Base-by-base conservation (phyloP, 1,140 invertebrate species). In the Lepidostoma basale region DNA sequence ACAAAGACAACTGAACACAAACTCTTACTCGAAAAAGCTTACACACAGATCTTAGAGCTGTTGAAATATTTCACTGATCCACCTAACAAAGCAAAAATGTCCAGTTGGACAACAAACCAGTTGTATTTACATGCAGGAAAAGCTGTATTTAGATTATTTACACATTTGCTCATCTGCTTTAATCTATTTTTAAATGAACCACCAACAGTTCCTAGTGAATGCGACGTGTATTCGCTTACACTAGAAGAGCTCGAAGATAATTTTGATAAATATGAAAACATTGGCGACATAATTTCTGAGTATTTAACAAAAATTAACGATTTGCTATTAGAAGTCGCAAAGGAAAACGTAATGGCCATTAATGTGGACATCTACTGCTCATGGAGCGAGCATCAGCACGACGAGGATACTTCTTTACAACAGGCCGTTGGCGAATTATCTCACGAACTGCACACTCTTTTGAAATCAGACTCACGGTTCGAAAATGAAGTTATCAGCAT, bases 51-150 rank as follows among this genome's bases (percentile, higher is more conserved):
- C 3, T 67, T n/a, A 25, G 59, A 69, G 42, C 18, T 73, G 10
- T 20, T 73, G 12, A 73, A 73, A 39, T 67, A 59, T 49, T 73
- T 52, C 26, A 30, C 3, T n/a, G 67, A 73, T 28, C 33, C 71
- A n/a, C 67, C 71, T 5, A 67, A 69, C 22, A 67, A 67, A 45
- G 4, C 4, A 9, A 67, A 69, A 36, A 73, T 63, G 49, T 5
- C 20, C 10, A 22, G 39, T 16, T 69, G 59, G 64, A 47, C 36
- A 12, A 42, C 2, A 1, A 14, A 59, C 25, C 28, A 56, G 36
- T 30, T 69, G 0, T 69, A 69, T 52, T 3, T 59, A 20, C 59
- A 73, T 23, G 45, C 49, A 1, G 71, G 71, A 23, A 47, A 60
- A 20, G 25, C 49, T 10, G 23, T 69, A 5, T 44, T 54, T 8